A percentile compares a stretch with the other conserved stretches of the same genome.
These are phyloP conservation scores for Rattus rattus DNA, from an alignment of 2,113 vertebrate species.

Conservation along the genomic window DNA sequence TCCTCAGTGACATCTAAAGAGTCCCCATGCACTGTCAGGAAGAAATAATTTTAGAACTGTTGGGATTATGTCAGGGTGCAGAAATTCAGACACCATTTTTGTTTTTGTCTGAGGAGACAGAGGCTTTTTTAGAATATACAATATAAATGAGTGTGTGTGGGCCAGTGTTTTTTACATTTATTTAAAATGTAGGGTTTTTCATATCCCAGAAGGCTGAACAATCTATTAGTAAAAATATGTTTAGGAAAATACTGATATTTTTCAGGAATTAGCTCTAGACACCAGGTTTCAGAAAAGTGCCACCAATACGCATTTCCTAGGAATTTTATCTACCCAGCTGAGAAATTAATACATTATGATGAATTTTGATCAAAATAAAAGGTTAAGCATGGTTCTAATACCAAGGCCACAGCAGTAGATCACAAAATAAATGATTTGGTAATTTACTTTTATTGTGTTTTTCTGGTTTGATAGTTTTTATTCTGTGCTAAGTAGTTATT, in stretches of 20 bases:
- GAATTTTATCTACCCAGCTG: constrained; percentile 1
- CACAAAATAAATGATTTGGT: background rate
- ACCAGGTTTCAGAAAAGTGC: background rate
- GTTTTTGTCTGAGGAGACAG: background rate
- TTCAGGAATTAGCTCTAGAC: constrained; percentile 11
- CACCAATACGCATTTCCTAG: constrained; percentile 35
- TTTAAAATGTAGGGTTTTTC: constrained; percentile 24
- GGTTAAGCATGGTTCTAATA: constrained; percentile 40
- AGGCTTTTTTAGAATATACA: background rate
- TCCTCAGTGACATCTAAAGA: background rate
- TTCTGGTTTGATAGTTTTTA: background rate
- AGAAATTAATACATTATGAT: background rate
- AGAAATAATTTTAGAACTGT: background rate
- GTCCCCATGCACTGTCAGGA: background rate
- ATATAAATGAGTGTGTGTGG: background rate
- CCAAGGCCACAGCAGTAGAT: background rate
- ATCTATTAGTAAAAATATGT: background rate
- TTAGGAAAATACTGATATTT: constrained; percentile 34
- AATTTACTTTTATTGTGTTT: background rate
- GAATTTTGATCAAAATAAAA: constrained; percentile 37
- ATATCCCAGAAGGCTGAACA: background rate
- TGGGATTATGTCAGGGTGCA: background rate
- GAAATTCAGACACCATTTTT: constrained; percentile 18
- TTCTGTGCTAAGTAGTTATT: background rate
- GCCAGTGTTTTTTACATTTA: background rate